phyloP scores from a whole-genome alignment of 2,888 invertebrate species.

The Tupiocoris notatus region DNA sequence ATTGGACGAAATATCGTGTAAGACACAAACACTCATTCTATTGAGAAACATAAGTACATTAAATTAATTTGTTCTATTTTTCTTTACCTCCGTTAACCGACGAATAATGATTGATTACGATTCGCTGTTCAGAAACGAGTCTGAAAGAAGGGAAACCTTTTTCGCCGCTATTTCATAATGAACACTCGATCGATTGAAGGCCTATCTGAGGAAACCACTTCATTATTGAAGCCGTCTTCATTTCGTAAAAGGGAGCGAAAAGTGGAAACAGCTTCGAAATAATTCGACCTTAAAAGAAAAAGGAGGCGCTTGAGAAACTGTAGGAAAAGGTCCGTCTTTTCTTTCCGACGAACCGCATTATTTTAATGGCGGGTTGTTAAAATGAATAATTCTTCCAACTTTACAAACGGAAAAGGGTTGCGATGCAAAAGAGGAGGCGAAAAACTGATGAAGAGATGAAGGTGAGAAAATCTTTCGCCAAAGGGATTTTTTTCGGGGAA shows the following conservation, averaged over 20 bases:
- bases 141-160: too few relatives aligned
- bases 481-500: not conserved
- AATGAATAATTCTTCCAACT: constrained; percentile 7
- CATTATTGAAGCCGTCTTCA: too few relatives aligned
- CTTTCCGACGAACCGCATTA: not conserved
- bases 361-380: constrained; percentile 14
- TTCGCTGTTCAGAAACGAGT: too few relatives aligned
- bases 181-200: too few relatives aligned
- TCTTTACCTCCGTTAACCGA: too few relatives aligned
- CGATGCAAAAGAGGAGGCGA: not conserved
- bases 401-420: not conserved
- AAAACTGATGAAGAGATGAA: not conserved
- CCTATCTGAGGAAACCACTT: too few relatives aligned
- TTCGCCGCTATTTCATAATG: too few relatives aligned
- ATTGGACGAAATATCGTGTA: too few relatives aligned
- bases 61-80: too few relatives aligned
- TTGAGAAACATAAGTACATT: too few relatives aligned
- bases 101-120: too few relatives aligned
- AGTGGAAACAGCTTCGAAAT: not conserved
- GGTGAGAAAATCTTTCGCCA: not conserved
- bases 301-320: not conserved
- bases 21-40: too few relatives aligned
- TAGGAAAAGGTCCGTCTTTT: not conserved
- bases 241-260: not conserved
- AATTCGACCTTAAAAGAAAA: constrained; percentile 6